These are phyloP conservation scores for Nomada ruficornis DNA, from an alignment of 2,888 invertebrate species.

Conservation along the genomic window DNA sequence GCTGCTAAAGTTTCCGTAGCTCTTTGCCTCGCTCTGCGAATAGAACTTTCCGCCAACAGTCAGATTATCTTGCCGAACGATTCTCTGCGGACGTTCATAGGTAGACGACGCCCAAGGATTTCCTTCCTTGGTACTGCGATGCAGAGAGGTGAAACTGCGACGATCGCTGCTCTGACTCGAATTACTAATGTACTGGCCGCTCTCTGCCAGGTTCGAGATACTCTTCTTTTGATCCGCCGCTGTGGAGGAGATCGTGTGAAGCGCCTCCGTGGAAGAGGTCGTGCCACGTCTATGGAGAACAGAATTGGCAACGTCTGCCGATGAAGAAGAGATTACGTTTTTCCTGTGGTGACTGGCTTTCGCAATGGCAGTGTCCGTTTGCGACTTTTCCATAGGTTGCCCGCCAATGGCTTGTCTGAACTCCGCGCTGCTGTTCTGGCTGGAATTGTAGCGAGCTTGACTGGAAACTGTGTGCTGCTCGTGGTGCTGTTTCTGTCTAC, in stretches of 20 bases:
- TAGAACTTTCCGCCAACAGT: conserved; percentile 90
- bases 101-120: conserved; percentile 85
- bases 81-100: conserved; percentile 88
- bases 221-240: conserved; percentile 93
- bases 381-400: conserved; percentile 64
- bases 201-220: conserved; percentile 91
- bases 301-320: conserved; percentile 90
- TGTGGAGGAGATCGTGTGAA: conserved; percentile 89
- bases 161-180: conserved; percentile 89
- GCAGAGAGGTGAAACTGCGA: conserved; percentile 92
- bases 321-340: conserved; percentile 89
- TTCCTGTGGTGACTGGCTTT: conserved; percentile 88
- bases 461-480: conserved; percentile 83
- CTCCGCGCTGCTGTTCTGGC: conserved; percentile 85
- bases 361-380: conserved; percentile 62
- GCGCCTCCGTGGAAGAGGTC: conserved; percentile 89
- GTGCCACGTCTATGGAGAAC: conserved; percentile 91
- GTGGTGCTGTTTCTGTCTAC: conserved; percentile 81
- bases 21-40: conserved; percentile 89
- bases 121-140: conserved; percentile 88
- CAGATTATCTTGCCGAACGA: conserved; percentile 88
- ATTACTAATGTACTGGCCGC: conserved; percentile 88
- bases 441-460: conserved; percentile 81
- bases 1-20: conserved; percentile 88
- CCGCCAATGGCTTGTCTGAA: conserved; percentile 85